A percentile compares a stretch with the other conserved stretches of the same genome.
These are phyloP conservation scores for Guaruba guarouba DNA, from an alignment of 2,113 vertebrate genomes.

Conservation along the genomic window DNA sequence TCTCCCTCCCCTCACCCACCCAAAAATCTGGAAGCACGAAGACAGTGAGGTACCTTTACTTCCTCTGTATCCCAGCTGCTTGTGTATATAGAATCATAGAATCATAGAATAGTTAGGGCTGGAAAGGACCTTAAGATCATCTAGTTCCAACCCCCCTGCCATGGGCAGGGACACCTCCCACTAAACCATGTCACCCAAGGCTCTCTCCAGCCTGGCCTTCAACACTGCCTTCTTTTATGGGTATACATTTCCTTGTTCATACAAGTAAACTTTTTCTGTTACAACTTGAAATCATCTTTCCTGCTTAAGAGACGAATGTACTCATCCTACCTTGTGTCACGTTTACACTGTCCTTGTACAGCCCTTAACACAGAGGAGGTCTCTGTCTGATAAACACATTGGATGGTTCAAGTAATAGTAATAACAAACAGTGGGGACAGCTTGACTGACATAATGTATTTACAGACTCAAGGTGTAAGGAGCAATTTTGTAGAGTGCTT, in stretches of 20 bases:
- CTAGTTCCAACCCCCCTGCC: no score
- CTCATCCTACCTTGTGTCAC: not conserved
- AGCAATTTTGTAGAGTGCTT: constrained; percentile 5
- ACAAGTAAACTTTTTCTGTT: not conserved
- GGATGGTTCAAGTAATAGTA: not conserved
- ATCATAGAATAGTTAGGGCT: no score
- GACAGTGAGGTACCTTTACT: not conserved
- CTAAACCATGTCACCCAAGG: no score
- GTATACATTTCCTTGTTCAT: not conserved
- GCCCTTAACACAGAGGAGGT: not conserved
- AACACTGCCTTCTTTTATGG: not conserved
- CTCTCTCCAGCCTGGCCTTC: no score
- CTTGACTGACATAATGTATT: constrained; percentile 19
- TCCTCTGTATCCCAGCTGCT: not conserved
- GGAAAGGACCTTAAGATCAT: no score
- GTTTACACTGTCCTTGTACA: not conserved
- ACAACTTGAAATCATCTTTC: not conserved
- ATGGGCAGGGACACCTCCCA: no score
- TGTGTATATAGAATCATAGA: not conserved
- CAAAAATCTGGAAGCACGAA: not conserved
- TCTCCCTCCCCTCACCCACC: fast-evolving
- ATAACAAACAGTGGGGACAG: constrained; percentile 19
- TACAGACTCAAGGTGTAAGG: constrained; percentile 15
- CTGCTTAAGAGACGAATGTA: not conserved
- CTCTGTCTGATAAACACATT: not conserved